phyloP scores from a whole-genome alignment of 2,888 invertebrate species.

The Nemapogon koenigi region DNA sequence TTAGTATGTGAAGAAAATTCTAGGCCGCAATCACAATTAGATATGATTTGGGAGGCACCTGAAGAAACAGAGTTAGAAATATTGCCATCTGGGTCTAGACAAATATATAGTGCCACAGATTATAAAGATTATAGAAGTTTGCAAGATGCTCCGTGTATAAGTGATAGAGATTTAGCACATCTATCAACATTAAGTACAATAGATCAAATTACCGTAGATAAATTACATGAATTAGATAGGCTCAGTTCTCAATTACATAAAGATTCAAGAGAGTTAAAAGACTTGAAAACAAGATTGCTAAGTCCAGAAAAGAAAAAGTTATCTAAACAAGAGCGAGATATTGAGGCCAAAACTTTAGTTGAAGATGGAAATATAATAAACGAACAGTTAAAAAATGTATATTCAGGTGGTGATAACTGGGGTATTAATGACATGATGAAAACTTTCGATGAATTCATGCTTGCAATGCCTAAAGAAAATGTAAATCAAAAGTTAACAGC shows the following conservation, averaged over 20 bases:
- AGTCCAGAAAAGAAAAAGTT: conserved; percentile 66
- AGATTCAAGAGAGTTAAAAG: conserved; percentile 79
- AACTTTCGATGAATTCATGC: conserved; percentile 66
- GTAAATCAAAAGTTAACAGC: conserved; percentile 33
- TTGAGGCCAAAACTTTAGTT: conserved; percentile 64
- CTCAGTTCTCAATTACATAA: conserved; percentile 78
- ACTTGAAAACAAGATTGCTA: conserved; percentile 73
- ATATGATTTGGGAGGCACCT: conserved; percentile 87
- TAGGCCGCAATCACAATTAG: conserved; percentile 75
- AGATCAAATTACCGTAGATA: conserved; percentile 79
- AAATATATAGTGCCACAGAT: conserved; percentile 78
- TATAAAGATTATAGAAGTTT: conserved; percentile 78
- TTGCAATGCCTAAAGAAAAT: conserved; percentile 56
- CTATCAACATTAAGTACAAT: conserved; percentile 76
- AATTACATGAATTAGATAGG: conserved; percentile 79
- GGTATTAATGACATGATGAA: conserved; percentile 71
- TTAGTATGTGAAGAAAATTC: conserved; percentile 69
- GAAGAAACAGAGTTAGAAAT: conserved; percentile 72
- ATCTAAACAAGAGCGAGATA: conserved; percentile 55
- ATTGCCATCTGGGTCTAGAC: conserved; percentile 59
- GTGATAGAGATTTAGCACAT: conserved; percentile 80
- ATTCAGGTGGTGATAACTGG: conserved; percentile 72
- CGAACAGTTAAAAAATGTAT: conserved; percentile 73
- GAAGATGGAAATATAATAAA: conserved; percentile 73
- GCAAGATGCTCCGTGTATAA: conserved; percentile 73